Evolutionary conservation across 2,113 vertebrate genomes (phyloP), one percentile per base, ranked within the genome.

Genomic region (Bombycilla garrulus): DNA sequence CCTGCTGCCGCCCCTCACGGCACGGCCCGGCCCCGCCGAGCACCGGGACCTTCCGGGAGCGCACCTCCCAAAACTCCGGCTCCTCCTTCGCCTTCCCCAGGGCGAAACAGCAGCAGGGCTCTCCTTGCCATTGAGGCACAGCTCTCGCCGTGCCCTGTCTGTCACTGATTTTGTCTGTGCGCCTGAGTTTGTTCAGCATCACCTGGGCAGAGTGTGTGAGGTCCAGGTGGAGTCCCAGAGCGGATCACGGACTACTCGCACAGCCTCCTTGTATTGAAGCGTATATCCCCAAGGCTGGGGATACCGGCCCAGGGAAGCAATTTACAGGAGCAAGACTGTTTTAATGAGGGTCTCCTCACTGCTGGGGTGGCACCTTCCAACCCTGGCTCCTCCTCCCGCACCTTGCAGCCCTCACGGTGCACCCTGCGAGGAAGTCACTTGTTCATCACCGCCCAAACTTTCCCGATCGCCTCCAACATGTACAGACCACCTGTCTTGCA

Each of bases 71-170:
- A 26, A 44, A 17, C 22, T 44, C 6, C 7, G 7, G 26, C 16
- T 8, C 2, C 6, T 5, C 21, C 16, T 42, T 31, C 12, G 11
- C 47, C n/a, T 25, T 51, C 22, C 19, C 9, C 40, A 1, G 4
- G 2, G 14, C 10, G 40, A 31, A 42, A 3, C 15, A 11, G 33
- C 54, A 6, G 42, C 53, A 4, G 22, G 7, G 11, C 9, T 11
- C 8, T 15, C 31, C 22, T 38, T 10, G n/a, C 50, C 21, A 0
- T 1, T 6, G 65, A 19, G 26, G 60, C 33, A 0, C 22, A 3
- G 33, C 17, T 58, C 35, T 47, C 24, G 31, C 9, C 21, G 5
- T 24, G 36, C 16, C 20, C 22, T 0, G 1, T 17, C 45, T 38
- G 28, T 17, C 71, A 1, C 44, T 44, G 22, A 24, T 1, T 40